Percentiles rank a stretch among this genome's conserved stretches.
Evolutionary conservation across 2,888 invertebrate genomes (phyloP).

Genomic region (Plebejus anna): DNA sequence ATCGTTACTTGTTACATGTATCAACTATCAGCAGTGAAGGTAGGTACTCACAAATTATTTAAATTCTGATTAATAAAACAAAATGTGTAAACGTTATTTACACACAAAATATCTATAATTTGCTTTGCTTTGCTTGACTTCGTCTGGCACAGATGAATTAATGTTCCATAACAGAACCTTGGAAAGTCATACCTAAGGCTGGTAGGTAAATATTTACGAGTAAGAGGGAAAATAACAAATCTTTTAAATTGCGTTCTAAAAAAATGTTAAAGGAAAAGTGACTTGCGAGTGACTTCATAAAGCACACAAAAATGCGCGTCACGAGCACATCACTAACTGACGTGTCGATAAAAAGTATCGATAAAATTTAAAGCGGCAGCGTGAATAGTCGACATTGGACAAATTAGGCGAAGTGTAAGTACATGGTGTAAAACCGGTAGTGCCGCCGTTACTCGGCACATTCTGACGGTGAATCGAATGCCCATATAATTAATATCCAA

Average conservation of each 20-base stretch:
- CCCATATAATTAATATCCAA: slow-evolving; percentile 74
- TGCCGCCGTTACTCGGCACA: slow-evolving; percentile 69
- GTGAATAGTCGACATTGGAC: slow-evolving; percentile 53
- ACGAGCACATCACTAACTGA: slow-evolving; percentile 26
- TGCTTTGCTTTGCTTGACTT: too few species aligned
- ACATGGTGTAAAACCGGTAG: slow-evolving; percentile 77
- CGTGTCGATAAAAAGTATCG: slow-evolving; percentile 28
- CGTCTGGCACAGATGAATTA: too few species aligned
- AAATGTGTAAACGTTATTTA: too few species aligned
- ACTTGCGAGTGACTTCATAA: neutral
- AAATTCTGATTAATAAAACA: too few species aligned
- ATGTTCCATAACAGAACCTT: too few species aligned
- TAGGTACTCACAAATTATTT: too few species aligned
- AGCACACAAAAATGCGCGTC: slow-evolving; percentile 12
- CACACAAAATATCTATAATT: too few species aligned
- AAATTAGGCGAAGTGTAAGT: slow-evolving; percentile 53
- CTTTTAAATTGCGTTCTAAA: neutral
- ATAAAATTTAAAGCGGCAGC: slow-evolving; percentile 27
- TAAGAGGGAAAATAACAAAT: too few species aligned
- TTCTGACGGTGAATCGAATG: slow-evolving; percentile 68
- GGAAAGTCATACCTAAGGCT: too few species aligned
- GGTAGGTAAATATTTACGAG: too few species aligned
- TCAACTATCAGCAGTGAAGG: neutral
- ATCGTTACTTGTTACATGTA: neutral
- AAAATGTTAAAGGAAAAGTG: neutral